Base-by-base conservation (phyloP, 2,888 invertebrate genomes). In the Tiphia femorata region DNA sequence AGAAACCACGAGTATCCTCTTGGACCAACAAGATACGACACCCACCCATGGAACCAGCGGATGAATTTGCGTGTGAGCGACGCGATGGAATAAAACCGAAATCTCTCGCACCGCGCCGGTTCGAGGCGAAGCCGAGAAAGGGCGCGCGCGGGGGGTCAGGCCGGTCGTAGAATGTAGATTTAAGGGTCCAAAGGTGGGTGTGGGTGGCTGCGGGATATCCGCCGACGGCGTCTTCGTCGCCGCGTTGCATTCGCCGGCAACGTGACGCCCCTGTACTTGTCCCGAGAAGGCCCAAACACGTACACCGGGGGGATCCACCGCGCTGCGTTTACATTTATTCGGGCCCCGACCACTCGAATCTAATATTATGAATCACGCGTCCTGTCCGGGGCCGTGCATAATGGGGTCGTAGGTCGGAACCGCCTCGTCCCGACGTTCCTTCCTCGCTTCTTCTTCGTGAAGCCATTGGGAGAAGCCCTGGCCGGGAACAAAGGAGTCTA, bases 231-330 rank as follows among this genome's bases (percentile, higher is more conserved):
- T 56, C 60, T 58, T 55, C 55, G 47, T 59, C 67, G 37, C 53
- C 60, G 63, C 64, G 67, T 64, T 65, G 64, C 62, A 64, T 59
- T 69, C 72, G 74, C 72, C 75, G 75, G 70, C 77, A 72, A 69
- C 68, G 71, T 68, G 77, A 76, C 77, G 72, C 76, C 76, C 71
- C 70, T 70, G 69, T 64, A 75, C 76, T 76, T 77, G 76, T 77
- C 73, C 72, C 67, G 58, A 63, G 59, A 58, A 61, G 55, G 49
- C 49, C 38, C 64, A 29, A 30, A 19, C 20, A 40, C 40, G 19
- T 1, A 16, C 38, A 49, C 52, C 40, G 50, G 53, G 40, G 58
- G 49, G 49, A 52, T 58, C 54, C 56, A 60, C 59, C 51, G 59
- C 49, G 64, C 61, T 43, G 62, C 66, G 72, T 75, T 73, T 73